Evolutionary conservation across 1,140 invertebrate species (phyloP).

Genomic region (Philaenus spumarius): DNA sequence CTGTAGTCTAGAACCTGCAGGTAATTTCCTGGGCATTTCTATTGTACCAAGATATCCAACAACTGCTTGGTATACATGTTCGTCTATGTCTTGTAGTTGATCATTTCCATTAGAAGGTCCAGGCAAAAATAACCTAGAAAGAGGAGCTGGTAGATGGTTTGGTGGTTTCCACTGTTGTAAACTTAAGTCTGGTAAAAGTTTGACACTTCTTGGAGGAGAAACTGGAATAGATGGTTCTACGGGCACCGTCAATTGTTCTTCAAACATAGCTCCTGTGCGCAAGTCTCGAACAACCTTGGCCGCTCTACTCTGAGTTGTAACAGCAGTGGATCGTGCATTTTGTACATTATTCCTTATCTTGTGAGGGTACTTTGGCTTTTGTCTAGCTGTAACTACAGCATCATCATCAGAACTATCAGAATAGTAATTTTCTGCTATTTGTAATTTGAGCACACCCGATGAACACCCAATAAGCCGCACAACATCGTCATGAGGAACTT

Average conservation of each 20-base stretch:
- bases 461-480: slow-evolving; percentile 83
- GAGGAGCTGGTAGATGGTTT: slow-evolving; percentile 40
- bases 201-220: slow-evolving; percentile 28
- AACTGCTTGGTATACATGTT: slow-evolving; percentile 71
- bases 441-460: slow-evolving; percentile 66
- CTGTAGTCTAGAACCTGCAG: slow-evolving; percentile 65
- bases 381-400: slow-evolving; percentile 43
- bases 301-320: slow-evolving; percentile 40
- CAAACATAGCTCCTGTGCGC: slow-evolving; percentile 47
- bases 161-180: slow-evolving; percentile 39
- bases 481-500: slow-evolving; percentile 86
- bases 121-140: slow-evolving; percentile 35
- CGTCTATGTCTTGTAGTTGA: slow-evolving; percentile 39
- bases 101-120: slow-evolving; percentile 17
- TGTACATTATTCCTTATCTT: slow-evolving; percentile 36
- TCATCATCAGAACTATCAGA: slow-evolving; percentile 80
- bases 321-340: slow-evolving; percentile 27
- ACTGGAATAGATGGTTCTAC: slow-evolving; percentile 8
- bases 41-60: slow-evolving; percentile 94
- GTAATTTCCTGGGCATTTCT: slow-evolving; percentile 84
- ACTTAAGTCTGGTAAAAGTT: slow-evolving; percentile 32
- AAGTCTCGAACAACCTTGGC: slow-evolving; percentile 50
- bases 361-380: slow-evolving; percentile 58
- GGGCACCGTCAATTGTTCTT: slow-evolving; percentile 27
- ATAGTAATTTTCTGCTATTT: slow-evolving; percentile 84